phyloP scores from a whole-genome alignment of 2,888 invertebrate genomes.

The Acleris holmiana region DNA sequence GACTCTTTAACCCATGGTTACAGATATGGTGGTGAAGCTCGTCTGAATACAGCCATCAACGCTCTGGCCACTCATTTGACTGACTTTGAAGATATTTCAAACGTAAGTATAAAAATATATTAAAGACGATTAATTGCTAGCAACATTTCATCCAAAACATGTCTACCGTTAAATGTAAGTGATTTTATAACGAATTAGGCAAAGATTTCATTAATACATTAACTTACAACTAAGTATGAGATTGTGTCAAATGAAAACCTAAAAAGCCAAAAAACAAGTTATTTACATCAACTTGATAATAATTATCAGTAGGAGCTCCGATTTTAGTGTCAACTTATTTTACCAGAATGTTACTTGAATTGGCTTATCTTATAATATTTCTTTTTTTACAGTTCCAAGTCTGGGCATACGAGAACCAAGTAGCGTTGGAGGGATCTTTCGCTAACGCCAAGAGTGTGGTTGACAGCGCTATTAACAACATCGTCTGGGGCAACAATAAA shows the following conservation, averaged over 20 bases:
- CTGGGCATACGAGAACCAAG: slow-evolving; percentile 65
- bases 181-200: not conserved
- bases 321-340: too few relatives aligned
- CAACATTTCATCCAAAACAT: too few relatives aligned
- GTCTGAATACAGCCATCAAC: slow-evolving; percentile 59
- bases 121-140: not conserved
- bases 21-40: slow-evolving; percentile 69
- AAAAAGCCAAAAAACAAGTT: too few relatives aligned
- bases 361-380: not conserved
- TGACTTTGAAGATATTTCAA: slow-evolving; percentile 54
- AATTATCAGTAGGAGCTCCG: too few relatives aligned
- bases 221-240: too few relatives aligned
- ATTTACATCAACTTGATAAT: too few relatives aligned
- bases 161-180: too few relatives aligned
- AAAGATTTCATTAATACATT: too few relatives aligned
- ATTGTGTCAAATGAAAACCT: too few relatives aligned
- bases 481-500: slow-evolving; percentile 63
- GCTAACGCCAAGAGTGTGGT: slow-evolving; percentile 52
- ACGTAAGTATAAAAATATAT: slow-evolving; percentile 48
- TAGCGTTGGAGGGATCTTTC: slow-evolving; percentile 56
- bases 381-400: slow-evolving; percentile 63
- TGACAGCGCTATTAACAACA: slow-evolving; percentile 55
- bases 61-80: slow-evolving; percentile 60
- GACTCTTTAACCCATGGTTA: slow-evolving; percentile 38
- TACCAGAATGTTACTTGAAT: too few relatives aligned